Evolutionary conservation across 1,140 invertebrate species (phyloP).

Genomic region (Anastrepha ludens): DNA sequence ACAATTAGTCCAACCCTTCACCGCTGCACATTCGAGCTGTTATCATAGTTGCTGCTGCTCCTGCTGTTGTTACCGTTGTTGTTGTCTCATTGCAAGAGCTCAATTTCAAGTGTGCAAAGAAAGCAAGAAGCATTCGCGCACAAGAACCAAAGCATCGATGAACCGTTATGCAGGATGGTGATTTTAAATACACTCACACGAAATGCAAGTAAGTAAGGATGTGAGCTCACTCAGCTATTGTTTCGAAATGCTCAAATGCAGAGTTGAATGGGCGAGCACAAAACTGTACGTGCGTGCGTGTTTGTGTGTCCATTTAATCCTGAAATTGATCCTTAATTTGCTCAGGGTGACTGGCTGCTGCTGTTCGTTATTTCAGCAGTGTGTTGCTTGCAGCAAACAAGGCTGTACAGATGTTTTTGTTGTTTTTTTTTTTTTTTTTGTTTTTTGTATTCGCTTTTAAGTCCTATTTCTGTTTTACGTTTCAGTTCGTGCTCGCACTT

Average conservation of each 20-base stretch:
- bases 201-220: neutral
- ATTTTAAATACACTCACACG: slow-evolving; percentile 7
- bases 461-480: neutral
- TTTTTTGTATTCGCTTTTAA: neutral
- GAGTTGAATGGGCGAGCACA: neutral
- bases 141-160: slow-evolving; percentile 13
- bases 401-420: neutral
- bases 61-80: neutral
- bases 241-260: neutral
- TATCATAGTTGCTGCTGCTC: neutral
- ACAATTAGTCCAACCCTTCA: slow-evolving; percentile 2
- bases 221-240: neutral
- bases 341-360: slow-evolving; percentile 46
- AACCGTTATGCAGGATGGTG: slow-evolving; percentile 26
- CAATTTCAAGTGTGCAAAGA: slow-evolving; percentile 36
- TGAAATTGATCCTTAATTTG: slow-evolving; percentile 54
- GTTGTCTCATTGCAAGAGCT: neutral
- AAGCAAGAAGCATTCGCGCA: slow-evolving; percentile 25
- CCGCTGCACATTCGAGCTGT: neutral
- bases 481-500: neutral
- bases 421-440: neutral
- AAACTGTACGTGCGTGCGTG: neutral
- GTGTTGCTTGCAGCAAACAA: neutral
- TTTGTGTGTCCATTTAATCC: slow-evolving; percentile 24
- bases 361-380: neutral